Evolutionary conservation across 2,797 vertebrate genomes (phyloP), one percentile per base, ranked within the genome.

Genomic region (Premnoplex brunnescens): DNA sequence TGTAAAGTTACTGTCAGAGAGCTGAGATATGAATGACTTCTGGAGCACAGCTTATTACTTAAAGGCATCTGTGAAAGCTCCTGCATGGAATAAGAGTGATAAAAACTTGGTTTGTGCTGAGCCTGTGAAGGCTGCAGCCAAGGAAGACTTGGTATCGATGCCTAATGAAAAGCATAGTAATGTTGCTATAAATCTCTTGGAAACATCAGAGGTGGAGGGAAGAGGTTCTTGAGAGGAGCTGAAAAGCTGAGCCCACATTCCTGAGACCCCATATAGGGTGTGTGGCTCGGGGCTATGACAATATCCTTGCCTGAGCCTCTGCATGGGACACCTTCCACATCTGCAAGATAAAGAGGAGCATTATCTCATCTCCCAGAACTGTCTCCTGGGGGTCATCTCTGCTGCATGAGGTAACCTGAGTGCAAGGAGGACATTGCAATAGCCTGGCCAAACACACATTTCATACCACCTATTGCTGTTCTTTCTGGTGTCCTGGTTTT

Each of bases 371-470:
- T 51, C 43, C 55, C 27, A 16, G 8, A 10, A 19, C n/a, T 28
- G 32, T 41, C 88, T 51, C 17, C 0, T 0, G 4, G 37, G 67
- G 66, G 46, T 55, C 36, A 8, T 51, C 55, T 68, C 51, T 60
- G 66, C 71, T 41, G 30, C 43, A 30, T 64, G 71, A 77, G 20
- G 60, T 44, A 60, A 41, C 80, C 18, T 22, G 15, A 26, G 55
- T 32, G 39, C 0, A 1, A 60, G 30, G 44, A 0, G 0, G 44
- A 30, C 27, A 12, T 49, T 69, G 27, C 27, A 19, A 28, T 24
- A 69, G 30, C 0, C 0, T 28, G 60, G 66, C 85, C 73, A 86
- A 86, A 44, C 2, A 8, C 4, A 13, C 22, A 49, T 66, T 76
- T 67, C 21, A 28, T 14, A 22, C 0, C 0, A 63, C 32, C 4